Conservation (phyloP, 35 echinoderm and acorn worm genomes). For the Stichopus chloronotus region DNA sequence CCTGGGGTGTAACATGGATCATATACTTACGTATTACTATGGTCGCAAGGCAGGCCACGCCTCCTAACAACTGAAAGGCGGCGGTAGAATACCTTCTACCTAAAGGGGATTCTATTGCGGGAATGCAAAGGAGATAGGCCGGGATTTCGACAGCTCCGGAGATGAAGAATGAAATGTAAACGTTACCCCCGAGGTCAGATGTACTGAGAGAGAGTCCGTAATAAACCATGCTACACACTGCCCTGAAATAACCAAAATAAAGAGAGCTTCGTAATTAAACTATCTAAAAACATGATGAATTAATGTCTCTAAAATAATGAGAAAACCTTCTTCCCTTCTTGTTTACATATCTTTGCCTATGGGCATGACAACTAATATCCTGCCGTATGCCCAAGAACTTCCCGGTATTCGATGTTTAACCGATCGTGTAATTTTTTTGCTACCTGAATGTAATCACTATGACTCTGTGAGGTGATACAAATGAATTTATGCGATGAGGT, state of each 20-base stretch:
- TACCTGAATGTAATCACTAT: background rate
- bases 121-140: conserved; percentile 61
- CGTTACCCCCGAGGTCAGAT: conserved; percentile 65
- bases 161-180: conserved; percentile 71
- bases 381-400: background rate
- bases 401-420: background rate
- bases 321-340: background rate
- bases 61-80: conserved; percentile 54
- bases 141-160: conserved; percentile 83
- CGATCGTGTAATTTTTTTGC: background rate
- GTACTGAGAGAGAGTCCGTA: conserved; percentile 79
- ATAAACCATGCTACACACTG: conserved; percentile 75
- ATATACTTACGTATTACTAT: conserved; percentile 61
- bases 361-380: background rate
- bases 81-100: conserved; percentile 61
- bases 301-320: background rate
- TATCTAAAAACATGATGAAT: background rate
- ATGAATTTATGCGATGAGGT: no score
- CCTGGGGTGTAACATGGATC: no score
- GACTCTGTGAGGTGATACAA: no score
- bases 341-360: background rate
- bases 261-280: background rate
- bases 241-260: conserved; percentile 55
- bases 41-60: conserved; percentile 51
- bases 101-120: conserved; percentile 38